These are phyloP conservation scores for Apogon talboti DNA, from an alignment of 2,797 vertebrate genomes.

Conservation along the genomic window DNA sequence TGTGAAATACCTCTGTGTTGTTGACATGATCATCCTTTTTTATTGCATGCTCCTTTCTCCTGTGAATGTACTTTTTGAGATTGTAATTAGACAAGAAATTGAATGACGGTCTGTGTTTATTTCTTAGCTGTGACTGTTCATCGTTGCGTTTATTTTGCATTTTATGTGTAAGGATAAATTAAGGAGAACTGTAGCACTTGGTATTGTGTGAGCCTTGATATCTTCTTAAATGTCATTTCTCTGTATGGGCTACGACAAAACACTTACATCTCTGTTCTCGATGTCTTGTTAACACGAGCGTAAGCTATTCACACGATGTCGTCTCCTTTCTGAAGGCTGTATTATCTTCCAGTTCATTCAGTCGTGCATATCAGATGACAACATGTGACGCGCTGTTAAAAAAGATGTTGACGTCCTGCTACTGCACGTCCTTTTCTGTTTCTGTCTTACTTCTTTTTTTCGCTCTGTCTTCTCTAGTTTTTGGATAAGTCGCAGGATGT, in stretches of 20 bases:
- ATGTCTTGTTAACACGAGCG: slow-evolving; percentile 18
- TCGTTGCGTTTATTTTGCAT: slow-evolving; percentile 22
- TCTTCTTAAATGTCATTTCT: slow-evolving; percentile 18
- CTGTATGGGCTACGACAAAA: slow-evolving; percentile 7
- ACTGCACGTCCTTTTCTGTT: slow-evolving; percentile 1
- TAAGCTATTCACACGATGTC: slow-evolving; percentile 3
- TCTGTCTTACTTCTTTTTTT: slow-evolving; percentile 14
- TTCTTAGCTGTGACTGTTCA: slow-evolving; percentile 10
- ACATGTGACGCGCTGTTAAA: background rate
- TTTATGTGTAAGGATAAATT: slow-evolving; percentile 13
- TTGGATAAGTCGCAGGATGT: slow-evolving; percentile 97
- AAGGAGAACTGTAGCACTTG: slow-evolving; percentile 15
- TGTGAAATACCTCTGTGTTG: slow-evolving; percentile 5
- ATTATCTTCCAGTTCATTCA: slow-evolving; percentile 18
- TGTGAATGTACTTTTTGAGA: background rate
- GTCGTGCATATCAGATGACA: slow-evolving; percentile 28
- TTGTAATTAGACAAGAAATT: slow-evolving; percentile 18
- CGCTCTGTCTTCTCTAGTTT: slow-evolving; percentile 83
- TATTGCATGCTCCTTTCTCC: background rate
- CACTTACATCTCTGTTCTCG: background rate
- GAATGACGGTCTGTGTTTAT: slow-evolving; percentile 19
- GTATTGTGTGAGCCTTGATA: slow-evolving; percentile 14
- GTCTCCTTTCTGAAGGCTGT: slow-evolving; percentile 13
- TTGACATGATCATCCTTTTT: background rate
- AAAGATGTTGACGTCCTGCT: slow-evolving; percentile 14